phyloP scores from a whole-genome alignment of 2,797 vertebrate genomes.

The Enteromius unitaeniatus region DNA sequence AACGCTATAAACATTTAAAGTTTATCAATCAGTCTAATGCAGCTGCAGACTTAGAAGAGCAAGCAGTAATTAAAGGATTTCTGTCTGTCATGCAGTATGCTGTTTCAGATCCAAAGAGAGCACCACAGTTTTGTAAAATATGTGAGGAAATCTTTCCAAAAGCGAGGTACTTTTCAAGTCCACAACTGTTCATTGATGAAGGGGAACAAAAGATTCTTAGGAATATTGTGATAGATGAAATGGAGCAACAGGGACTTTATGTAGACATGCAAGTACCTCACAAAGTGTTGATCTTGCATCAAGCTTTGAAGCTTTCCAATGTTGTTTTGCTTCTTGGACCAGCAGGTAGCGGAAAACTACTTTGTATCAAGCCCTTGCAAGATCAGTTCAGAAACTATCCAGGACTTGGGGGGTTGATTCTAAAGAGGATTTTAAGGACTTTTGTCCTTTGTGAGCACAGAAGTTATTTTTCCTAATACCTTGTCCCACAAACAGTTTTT shows the following conservation, averaged over 20 bases:
- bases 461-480: constrained; percentile 82
- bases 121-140: constrained; percentile 70
- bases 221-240: constrained; percentile 71
- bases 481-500: constrained; percentile 80
- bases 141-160: constrained; percentile 79
- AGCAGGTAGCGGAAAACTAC: constrained; percentile 84
- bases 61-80: constrained; percentile 77
- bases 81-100: constrained; percentile 68
- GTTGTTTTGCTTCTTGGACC: constrained; percentile 84
- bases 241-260: constrained; percentile 71
- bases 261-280: constrained; percentile 66
- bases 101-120: constrained; percentile 64
- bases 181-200: constrained; percentile 58
- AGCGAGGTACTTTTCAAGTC: constrained; percentile 60
- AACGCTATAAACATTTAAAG: constrained; percentile 11
- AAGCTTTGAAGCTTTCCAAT: constrained; percentile 71
- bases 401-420: constrained; percentile 22
- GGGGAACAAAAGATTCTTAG: constrained; percentile 63
- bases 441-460: constrained; percentile 68
- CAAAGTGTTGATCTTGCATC: constrained; percentile 74
- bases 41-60: constrained; percentile 76
- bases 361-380: constrained; percentile 78
- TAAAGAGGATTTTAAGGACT: constrained; percentile 38
- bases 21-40: constrained; percentile 24
- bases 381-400: constrained; percentile 75